Evolutionary conservation across 2,797 vertebrate genomes (phyloP), one percentile per base, ranked within the genome.

Genomic region (Rhinogobio ventralis): DNA sequence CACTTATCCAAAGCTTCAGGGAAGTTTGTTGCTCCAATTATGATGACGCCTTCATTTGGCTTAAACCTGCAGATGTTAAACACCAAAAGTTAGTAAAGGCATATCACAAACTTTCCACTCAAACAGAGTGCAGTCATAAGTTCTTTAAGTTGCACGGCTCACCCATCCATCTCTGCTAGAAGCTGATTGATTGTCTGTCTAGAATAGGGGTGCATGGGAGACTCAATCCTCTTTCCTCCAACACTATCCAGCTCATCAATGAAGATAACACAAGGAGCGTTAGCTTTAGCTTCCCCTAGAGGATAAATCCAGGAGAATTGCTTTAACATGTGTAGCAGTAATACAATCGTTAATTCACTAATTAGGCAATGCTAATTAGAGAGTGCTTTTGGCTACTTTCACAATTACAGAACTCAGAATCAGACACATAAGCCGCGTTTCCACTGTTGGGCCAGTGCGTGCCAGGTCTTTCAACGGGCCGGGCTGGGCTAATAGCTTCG

Each of bases 141-240:
- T 28, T 10, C 0, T 30, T 25, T 1, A 10, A 13, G 75, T 13
- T 6, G 25, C 57, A 79, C 11, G 33, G 90, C 88, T 93, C 95
- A 99, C 98, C 98, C 98, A 86, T 99, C 98, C 98, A 99, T 99
- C 93, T 99, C 98, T 86, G 98, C 98, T 88, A 99, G 96, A 7
- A 99, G 96, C 85, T 99, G 98, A 93, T 99, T 99, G 92, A 99
- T 99, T 20, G 98, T 99, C 93, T 99, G 98, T 90, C 98, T 96
- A 87, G 98, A 99, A 92, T 99, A 99, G 1, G 98, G 98, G 90
- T 99, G 98, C 97, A 99, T 99, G 73, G 98, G 97, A 89, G 98
- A 99, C 91, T 99, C 98, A 33, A 99, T 97, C 92, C 98, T 96
- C 91, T 99, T 99, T 73, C 98, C 98, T 83, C 98, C 98, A 74